These are phyloP conservation scores for Drosophila leonis DNA, from an alignment of 2,888 invertebrate genomes.

Conservation along the genomic window DNA sequence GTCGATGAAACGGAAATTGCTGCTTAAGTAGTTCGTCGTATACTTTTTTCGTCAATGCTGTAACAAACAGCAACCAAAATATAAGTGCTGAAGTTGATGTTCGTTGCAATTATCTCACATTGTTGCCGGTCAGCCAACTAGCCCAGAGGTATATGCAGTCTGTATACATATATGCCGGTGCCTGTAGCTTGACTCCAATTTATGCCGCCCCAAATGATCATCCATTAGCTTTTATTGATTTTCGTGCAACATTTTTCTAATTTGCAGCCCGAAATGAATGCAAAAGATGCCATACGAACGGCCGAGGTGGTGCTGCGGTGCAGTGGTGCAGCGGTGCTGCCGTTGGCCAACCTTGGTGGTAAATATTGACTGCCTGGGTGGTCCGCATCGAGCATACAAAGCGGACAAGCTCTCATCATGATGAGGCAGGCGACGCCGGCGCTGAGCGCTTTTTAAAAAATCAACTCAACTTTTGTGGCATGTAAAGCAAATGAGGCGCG, in stretches of 20 bases:
- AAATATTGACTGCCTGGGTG: slow-evolving; percentile 65
- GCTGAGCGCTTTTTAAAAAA: slow-evolving; percentile 68
- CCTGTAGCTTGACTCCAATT: slow-evolving; percentile 43
- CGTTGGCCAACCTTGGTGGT: slow-evolving; percentile 65
- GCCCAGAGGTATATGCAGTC: slow-evolving; percentile 24
- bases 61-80: background rate
- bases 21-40: slow-evolving; percentile 5
- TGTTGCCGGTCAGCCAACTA: slow-evolving; percentile 34
- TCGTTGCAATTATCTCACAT: slow-evolving; percentile 54
- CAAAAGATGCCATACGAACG: slow-evolving; percentile 27
- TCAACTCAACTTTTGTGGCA: slow-evolving; percentile 66
- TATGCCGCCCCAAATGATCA: slow-evolving; percentile 50
- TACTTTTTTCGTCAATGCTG: slow-evolving; percentile 10
- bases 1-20: slow-evolving; percentile 11
- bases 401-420: slow-evolving; percentile 30
- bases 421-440: slow-evolving; percentile 56
- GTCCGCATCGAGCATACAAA: slow-evolving; percentile 31
- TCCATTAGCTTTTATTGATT: slow-evolving; percentile 78
- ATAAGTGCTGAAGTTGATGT: slow-evolving; percentile 6
- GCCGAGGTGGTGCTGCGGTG: slow-evolving; percentile 2
- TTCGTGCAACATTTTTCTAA: slow-evolving; percentile 76
- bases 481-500: slow-evolving; percentile 77
- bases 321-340: background rate
- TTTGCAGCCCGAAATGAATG: slow-evolving; percentile 63
- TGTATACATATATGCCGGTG: background rate